Evolutionary conservation across 2,113 vertebrate species (phyloP), one percentile per base, ranked within the genome.

Genomic region (Cyrtonyx montezumae): DNA sequence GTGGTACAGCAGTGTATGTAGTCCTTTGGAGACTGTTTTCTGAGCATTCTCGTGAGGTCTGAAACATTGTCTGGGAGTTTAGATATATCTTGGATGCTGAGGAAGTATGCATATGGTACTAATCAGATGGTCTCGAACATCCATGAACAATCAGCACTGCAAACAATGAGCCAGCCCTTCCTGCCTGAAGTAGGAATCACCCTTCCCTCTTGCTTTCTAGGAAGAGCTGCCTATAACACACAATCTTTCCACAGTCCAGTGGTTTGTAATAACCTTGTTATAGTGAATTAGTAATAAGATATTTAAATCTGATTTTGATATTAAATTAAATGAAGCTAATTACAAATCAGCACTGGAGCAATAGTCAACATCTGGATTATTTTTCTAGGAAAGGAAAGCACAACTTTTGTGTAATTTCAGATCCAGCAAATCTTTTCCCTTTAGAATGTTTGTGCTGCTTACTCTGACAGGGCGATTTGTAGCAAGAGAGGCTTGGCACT

Each of bases 321-420:
- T 43, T 21, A 26, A 68, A 73, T 53, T 40, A 43, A 69, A 36
- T n/a, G 4, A 48, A 62, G 2, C 9, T 84, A 12, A 59, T 82
- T 77, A 46, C 0, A 0, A 32, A 49, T 84, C 45, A 28, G 4
- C 1, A 2, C 12, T 46, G n/a, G 40, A 53, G 36, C 15, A 25
- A n/a, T 74, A 68, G 7, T n/a, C 68, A 65, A 21, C 13, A 11
- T 7, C 21, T 40, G 32, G 21, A 12, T 36, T 79, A 20, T 84
- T 58, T 13, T 58, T n/a, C 66, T 49, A 12, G 25, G 16, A 10
- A 8, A 26, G 42, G 58, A 42, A 68, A 3, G 1, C 13, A 36
- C 34, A 75, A 42, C 5, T 79, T 63, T 46, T 63, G 1, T 3
- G 6, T 3, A 3, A 51, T 20, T 73, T 91, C 9, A 14, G 28